Evolutionary conservation across 2,113 vertebrate species (phyloP), one percentile per base, ranked within the genome.

Genomic region (Panthera tigris): DNA sequence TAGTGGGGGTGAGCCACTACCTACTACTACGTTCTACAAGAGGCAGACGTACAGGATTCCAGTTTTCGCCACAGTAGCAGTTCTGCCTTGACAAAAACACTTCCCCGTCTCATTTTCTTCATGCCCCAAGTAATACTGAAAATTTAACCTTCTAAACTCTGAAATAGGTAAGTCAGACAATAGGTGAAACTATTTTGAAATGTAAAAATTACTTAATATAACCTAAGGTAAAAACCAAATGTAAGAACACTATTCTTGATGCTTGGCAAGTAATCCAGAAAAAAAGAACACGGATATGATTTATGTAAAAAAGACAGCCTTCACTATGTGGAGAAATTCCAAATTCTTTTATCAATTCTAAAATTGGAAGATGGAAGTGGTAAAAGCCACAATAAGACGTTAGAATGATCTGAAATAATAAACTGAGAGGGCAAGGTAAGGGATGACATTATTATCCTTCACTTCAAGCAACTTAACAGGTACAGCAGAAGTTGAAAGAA

Each of bases 191-290:
- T 52, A 74, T 45, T 88, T 10, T 36, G 31, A 85, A 80, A 92
- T 39, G 4, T n/a, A 90, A 80, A 91, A 82, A n/a, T 83, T 63
- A 82, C 36, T 91, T 80, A 23, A 93, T 33, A 96, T 79, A 95
- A 86, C 31, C 94, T 36, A 80, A 79, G 45, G 25, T 61, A 27
- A 90, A 95, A 96, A 73, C 7, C 48, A 65, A 92, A 55, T 16
- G 19, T 48, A 76, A 89, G 31, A 69, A 89, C 36, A 73, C 27
- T 82, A 52, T 78, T 81, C 63, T 66, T 69, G 50, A 93, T 87
- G 66, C 10, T 1, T 87, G 86, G n/a, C 81, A 91, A 68, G 52
- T 86, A 95, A 82, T 86, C 29, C 19, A 86, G 33, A 92, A 57
- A 68, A 68, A 50, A 89, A 73, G 33, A 80, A n/a, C 78, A 78